These are phyloP conservation scores for Platyrinchus mystaceus DNA, from an alignment of 2,797 vertebrate genomes.

Conservation along the genomic window DNA sequence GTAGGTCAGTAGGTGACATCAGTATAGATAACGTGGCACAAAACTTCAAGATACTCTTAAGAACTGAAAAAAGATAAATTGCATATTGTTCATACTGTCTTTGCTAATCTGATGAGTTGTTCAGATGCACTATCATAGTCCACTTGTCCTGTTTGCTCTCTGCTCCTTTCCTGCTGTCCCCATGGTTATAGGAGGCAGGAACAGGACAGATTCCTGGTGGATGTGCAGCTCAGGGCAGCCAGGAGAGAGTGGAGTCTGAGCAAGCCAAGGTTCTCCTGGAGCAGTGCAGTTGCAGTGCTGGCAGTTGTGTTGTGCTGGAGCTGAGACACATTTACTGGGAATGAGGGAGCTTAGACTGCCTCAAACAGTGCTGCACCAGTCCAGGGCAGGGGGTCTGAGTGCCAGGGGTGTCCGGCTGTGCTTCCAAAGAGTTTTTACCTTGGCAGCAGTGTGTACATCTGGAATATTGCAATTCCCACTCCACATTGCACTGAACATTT, in stretches of 20 bases:
- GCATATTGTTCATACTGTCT: not conserved
- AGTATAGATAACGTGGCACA: not conserved
- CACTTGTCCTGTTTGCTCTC: not conserved
- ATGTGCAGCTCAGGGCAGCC: not conserved
- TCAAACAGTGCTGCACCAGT: not conserved
- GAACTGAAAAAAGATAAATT: not conserved
- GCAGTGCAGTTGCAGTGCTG: not conserved
- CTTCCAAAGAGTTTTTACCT: not conserved
- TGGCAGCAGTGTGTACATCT: not conserved
- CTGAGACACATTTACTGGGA: not conserved
- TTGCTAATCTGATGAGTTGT: not conserved
- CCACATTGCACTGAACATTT: not conserved
- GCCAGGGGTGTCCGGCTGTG: not conserved
- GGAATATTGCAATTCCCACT: not conserved
- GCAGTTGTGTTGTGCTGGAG: not conserved
- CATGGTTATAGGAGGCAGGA: not conserved
- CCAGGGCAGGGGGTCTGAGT: not conserved
- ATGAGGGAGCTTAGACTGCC: not conserved
- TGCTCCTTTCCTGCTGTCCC: not conserved
- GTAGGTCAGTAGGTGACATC: not conserved
- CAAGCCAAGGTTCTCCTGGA: not conserved
- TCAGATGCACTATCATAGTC: not conserved
- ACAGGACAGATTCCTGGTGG: not conserved
- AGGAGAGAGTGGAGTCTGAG: not conserved
- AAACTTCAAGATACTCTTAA: not conserved